Percentiles rank a stretch among this genome's conserved stretches.
These are phyloP conservation scores for Athripsodes cinereus DNA, from an alignment of 2,888 invertebrate genomes.

Conservation along the genomic window DNA sequence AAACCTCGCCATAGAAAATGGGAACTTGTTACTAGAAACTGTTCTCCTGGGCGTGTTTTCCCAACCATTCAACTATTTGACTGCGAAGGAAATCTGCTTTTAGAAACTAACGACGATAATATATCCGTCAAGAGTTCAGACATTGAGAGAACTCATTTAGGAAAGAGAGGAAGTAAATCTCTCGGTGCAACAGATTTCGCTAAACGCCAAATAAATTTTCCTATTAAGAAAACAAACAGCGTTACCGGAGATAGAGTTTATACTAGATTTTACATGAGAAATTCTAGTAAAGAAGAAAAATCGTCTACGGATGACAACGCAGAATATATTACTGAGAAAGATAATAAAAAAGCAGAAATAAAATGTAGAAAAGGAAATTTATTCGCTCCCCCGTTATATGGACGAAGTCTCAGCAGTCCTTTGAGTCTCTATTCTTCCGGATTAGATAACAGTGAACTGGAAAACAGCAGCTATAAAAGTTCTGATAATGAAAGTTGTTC, in stretches of 20 bases:
- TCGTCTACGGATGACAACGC: conserved; percentile 8
- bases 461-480: conserved; percentile 49
- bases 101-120: conserved; percentile 55
- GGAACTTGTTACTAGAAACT: conserved; percentile 58
- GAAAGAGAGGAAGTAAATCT: conserved; percentile 34
- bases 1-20: conserved; percentile 58
- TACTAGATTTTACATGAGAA: conserved; percentile 39
- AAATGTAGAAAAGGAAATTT: conserved; percentile 4
- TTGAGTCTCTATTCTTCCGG: conserved; percentile 21
- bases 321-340: not conserved
- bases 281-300: conserved; percentile 13
- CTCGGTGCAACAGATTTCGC: conserved; percentile 25
- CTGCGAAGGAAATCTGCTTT: conserved; percentile 54
- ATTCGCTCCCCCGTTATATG: conserved; percentile 3
- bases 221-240: conserved; percentile 42
- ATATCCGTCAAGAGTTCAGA: conserved; percentile 46
- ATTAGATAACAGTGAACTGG: conserved; percentile 28
- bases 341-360: conserved; percentile 4
- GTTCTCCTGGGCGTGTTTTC: conserved; percentile 52
- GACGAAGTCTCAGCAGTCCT: conserved; percentile 20
- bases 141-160: conserved; percentile 34
- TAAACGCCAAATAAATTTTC: conserved; percentile 31
- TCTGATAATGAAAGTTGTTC: conserved; percentile 46
- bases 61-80: conserved; percentile 59
- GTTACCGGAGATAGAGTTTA: conserved; percentile 45